Conservation (phyloP, 2,797 vertebrate genomes). For the Aulostomus chinensis region DNA sequence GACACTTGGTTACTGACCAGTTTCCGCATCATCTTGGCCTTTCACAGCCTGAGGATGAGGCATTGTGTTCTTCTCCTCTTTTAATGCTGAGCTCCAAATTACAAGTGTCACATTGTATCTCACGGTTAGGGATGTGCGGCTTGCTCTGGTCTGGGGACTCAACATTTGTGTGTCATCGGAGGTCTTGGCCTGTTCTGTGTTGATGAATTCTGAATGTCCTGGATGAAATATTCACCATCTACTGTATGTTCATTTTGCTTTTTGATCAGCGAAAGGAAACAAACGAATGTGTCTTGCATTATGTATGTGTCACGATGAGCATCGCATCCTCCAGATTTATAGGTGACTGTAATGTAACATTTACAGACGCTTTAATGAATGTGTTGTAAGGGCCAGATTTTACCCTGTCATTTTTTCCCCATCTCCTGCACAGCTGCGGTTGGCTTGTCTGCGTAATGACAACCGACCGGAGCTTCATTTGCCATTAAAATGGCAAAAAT, state of each 20-base stretch:
- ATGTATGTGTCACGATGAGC: no score
- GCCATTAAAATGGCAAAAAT: constrained; percentile 6
- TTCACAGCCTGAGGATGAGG: constrained; percentile 23
- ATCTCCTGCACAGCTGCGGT: constrained; percentile 30
- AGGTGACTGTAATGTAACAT: constrained; percentile 1
- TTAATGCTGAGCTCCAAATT: constrained; percentile 43
- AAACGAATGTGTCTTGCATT: constrained; percentile 12
- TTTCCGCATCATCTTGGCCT: constrained; percentile 38
- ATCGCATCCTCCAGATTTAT: not conserved
- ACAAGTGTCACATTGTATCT: constrained; percentile 46
- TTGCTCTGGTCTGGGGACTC: constrained; percentile 23
- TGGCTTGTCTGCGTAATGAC: constrained; percentile 55
- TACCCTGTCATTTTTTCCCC: constrained; percentile 12
- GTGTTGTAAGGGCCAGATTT: constrained; percentile 34
- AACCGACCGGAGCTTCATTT: constrained; percentile 55
- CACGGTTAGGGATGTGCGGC: constrained; percentile 25
- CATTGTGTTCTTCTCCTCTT: constrained; percentile 7
- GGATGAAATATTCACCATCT: constrained; percentile 51
- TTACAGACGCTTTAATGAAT: constrained; percentile 51
- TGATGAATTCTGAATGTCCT: constrained; percentile 38
- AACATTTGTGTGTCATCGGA: constrained; percentile 29
- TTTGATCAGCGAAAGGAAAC: constrained; percentile 22
- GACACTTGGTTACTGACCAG: constrained; percentile 53
- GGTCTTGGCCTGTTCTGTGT: constrained; percentile 26
- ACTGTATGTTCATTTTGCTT: constrained; percentile 7